Evolutionary conservation across 2,797 vertebrate genomes (phyloP).

Genomic region (Cuculus canorus): DNA sequence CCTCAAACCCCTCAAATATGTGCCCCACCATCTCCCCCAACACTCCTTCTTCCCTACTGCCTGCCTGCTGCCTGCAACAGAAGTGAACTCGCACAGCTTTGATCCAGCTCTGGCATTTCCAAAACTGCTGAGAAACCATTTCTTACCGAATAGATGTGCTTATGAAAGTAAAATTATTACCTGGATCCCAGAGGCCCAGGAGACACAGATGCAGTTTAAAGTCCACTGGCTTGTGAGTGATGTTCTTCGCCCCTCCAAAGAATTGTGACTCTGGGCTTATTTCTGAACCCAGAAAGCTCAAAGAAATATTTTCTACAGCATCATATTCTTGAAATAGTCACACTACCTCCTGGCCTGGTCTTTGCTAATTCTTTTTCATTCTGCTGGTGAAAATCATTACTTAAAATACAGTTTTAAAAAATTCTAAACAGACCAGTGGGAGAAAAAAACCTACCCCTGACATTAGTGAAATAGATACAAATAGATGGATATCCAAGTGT

Average conservation of each 20-base stretch:
- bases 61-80: not conserved
- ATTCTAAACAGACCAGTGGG: not conserved
- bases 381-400: not conserved
- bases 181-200: not conserved
- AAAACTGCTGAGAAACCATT: not conserved
- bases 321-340: not conserved
- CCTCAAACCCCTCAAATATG: not conserved
- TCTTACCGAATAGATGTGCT: not conserved
- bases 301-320: not conserved
- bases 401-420: constrained; percentile 10
- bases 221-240: not conserved
- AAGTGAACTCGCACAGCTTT: not conserved
- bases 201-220: not conserved
- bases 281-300: not conserved
- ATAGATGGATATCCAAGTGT: constrained; percentile 41
- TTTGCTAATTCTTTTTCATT: not conserved
- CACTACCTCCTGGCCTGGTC: rapidly evolving
- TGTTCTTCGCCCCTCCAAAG: not conserved
- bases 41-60: not conserved
- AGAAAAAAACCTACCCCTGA: not conserved
- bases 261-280: not conserved
- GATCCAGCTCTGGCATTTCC: not conserved
- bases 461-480: constrained; percentile 23
- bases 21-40: not conserved
- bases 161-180: not conserved